phyloP scores from a whole-genome alignment of 2,888 invertebrate species.

The Teleiodes luculella region DNA sequence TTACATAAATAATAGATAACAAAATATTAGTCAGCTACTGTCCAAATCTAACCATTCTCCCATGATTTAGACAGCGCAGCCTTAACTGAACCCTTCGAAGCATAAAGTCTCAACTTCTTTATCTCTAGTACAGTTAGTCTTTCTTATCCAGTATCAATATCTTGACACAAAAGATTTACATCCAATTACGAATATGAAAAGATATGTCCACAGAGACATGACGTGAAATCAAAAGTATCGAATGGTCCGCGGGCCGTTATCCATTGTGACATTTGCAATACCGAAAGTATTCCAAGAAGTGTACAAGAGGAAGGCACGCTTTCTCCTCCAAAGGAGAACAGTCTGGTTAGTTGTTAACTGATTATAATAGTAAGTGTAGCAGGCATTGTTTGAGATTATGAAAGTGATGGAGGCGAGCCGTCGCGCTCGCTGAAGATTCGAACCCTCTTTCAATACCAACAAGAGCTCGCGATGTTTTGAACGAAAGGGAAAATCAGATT shows the following conservation, averaged over 20 bases:
- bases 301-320: slow-evolving; percentile 56
- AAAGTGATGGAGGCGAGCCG: slow-evolving; percentile 45
- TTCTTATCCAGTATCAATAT: slow-evolving; percentile 25
- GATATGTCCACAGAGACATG: slow-evolving; percentile 34
- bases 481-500: slow-evolving; percentile 31
- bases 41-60: no score
- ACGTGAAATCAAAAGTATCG: slow-evolving; percentile 57
- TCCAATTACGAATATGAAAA: slow-evolving; percentile 28
- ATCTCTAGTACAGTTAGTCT: slow-evolving; percentile 24
- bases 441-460: slow-evolving; percentile 27
- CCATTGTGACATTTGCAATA: slow-evolving; percentile 69
- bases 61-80: no score
- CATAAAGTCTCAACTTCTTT: not conserved
- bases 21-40: not conserved
- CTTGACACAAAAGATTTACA: slow-evolving; percentile 20
- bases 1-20: slow-evolving; percentile 22
- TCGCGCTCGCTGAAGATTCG: slow-evolving; percentile 28
- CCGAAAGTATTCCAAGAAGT: slow-evolving; percentile 70
- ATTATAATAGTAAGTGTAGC: slow-evolving; percentile 70
- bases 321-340: slow-evolving; percentile 69
- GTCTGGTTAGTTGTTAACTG: slow-evolving; percentile 61
- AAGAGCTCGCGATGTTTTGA: slow-evolving; percentile 23
- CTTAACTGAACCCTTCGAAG: no score
- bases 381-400: slow-evolving; percentile 60
- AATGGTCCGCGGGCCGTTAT: slow-evolving; percentile 55